phyloP scores from a whole-genome alignment of 2,888 invertebrate genomes.

The Agrochola circellaris region DNA sequence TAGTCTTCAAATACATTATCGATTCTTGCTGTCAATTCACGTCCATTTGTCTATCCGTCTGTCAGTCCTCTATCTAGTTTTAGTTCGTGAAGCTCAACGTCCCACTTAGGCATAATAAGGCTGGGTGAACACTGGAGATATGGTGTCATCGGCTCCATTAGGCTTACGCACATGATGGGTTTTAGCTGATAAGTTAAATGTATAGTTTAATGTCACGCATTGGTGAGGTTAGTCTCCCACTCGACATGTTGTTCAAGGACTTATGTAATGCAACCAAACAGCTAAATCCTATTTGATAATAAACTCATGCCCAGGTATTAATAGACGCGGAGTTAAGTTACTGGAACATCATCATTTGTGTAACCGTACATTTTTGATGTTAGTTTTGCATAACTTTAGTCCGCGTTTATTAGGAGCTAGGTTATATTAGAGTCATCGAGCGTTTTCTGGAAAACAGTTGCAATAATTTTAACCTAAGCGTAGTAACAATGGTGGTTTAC shows the following conservation, averaged over 20 bases:
- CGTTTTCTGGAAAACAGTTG: background rate
- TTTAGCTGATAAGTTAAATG: conserved; percentile 43
- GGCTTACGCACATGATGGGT: conserved; percentile 43
- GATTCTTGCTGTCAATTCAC: conserved; percentile 70
- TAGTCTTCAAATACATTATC: conserved; percentile 62
- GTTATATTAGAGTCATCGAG: background rate
- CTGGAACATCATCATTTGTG: background rate
- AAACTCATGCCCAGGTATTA: background rate
- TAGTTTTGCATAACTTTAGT: background rate
- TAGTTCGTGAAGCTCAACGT: conserved; percentile 70
- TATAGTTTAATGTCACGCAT: conserved; percentile 11
- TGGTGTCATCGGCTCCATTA: conserved; percentile 58
- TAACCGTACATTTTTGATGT: background rate
- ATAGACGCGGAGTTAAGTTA: background rate
- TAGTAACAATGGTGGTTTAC: background rate
- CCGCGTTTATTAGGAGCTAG: background rate
- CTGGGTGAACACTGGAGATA: conserved; percentile 49
- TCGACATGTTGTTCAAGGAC: background rate
- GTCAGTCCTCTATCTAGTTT: conserved; percentile 73
- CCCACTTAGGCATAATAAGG: conserved; percentile 65
- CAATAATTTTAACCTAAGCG: background rate
- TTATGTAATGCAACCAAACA: background rate
- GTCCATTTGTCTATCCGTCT: conserved; percentile 76
- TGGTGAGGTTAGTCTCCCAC: background rate
- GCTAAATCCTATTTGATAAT: background rate